phyloP scores from a whole-genome alignment of 2,797 vertebrate genomes.

The Brachyrhaphis roseni region DNA sequence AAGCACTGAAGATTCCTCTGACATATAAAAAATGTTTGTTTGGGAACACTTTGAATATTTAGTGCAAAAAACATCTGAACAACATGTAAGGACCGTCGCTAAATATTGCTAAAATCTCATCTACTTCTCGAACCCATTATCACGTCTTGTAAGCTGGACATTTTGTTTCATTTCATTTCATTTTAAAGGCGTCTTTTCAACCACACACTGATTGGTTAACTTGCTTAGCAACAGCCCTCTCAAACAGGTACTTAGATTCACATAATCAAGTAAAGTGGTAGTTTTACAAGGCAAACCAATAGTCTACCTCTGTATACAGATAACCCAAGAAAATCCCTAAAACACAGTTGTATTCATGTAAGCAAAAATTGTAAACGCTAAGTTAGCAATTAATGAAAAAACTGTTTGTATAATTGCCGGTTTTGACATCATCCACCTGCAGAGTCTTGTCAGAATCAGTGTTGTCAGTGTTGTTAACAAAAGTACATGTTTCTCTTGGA shows the following conservation, averaged over 20 bases:
- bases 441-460: constrained; percentile 18
- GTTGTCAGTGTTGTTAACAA: no score
- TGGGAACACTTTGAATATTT: not conserved
- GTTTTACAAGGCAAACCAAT: not conserved
- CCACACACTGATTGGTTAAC: not conserved
- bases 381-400: not conserved
- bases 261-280: not conserved
- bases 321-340: not conserved
- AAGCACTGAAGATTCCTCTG: not conserved
- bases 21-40: not conserved
- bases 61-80: not conserved
- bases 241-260: not conserved
- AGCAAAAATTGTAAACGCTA: not conserved
- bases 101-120: not conserved
- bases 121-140: not conserved
- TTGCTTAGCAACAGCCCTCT: not conserved
- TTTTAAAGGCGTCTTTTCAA: not conserved
- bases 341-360: constrained; percentile 3
- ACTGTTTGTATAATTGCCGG: constrained; percentile 4
- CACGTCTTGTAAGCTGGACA: not conserved
- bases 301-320: not conserved
- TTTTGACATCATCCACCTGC: constrained; percentile 27
- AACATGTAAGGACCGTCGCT: not conserved
- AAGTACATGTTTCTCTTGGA: constrained; percentile 39
- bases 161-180: not conserved